A percentile compares a stretch with the other conserved stretches of the same genome.
These are phyloP conservation scores for Tetramorium bicarinatum DNA, from an alignment of 2,888 invertebrate genomes.

Conservation along the genomic window DNA sequence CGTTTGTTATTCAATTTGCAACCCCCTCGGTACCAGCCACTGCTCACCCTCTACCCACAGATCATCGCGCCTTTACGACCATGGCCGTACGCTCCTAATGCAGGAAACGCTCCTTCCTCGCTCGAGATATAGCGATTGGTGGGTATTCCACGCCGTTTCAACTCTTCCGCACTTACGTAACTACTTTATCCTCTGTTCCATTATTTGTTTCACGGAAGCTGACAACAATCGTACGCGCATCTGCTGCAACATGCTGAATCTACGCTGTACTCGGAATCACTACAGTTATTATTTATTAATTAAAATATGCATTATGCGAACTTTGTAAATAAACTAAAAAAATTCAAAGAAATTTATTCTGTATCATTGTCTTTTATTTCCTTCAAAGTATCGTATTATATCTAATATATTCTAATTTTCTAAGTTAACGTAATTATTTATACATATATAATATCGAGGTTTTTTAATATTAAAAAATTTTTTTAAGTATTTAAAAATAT, in stretches of 20 bases:
- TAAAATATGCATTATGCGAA: neutral
- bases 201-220: slow-evolving; percentile 25
- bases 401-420: no score
- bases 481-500: no score
- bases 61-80: slow-evolving; percentile 73
- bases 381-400: neutral
- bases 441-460: no score
- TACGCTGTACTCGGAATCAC: neutral
- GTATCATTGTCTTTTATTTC: slow-evolving; percentile 7
- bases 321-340: neutral
- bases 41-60: slow-evolving; percentile 67
- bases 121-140: slow-evolving; percentile 29
- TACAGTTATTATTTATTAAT: neutral
- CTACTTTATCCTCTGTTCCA: slow-evolving; percentile 29
- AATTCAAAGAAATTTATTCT: neutral
- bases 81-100: slow-evolving; percentile 56
- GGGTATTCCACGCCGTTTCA: slow-evolving; percentile 22
- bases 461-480: neutral
- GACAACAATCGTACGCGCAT: slow-evolving; percentile 5
- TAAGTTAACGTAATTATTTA: neutral
- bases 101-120: slow-evolving; percentile 45
- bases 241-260: neutral
- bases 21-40: slow-evolving; percentile 78
- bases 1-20: slow-evolving; percentile 85
- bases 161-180: slow-evolving; percentile 52